phyloP scores from a whole-genome alignment of 2,113 vertebrate genomes.

The Polypterus senegalus region DNA sequence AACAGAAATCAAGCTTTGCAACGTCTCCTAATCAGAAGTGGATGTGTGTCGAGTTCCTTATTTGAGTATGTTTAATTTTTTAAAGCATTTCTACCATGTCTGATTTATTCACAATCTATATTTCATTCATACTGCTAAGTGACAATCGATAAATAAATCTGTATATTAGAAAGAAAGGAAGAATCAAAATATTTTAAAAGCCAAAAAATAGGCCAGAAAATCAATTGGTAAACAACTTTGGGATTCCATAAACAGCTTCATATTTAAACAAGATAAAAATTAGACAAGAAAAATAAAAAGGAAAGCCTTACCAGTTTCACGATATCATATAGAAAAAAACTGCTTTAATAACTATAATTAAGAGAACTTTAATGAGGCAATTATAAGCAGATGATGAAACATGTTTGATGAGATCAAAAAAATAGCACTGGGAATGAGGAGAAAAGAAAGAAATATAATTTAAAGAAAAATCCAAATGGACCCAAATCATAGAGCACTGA shows the following conservation, averaged over 20 bases:
- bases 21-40: too few relatives aligned
- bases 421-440: slow-evolving; percentile 26
- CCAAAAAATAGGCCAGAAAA: not conserved
- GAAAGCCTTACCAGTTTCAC: slow-evolving; percentile 19
- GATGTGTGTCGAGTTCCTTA: too few relatives aligned
- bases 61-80: too few relatives aligned
- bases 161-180: too few relatives aligned
- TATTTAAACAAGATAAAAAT: slow-evolving; percentile 11
- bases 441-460: slow-evolving; percentile 34
- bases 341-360: slow-evolving; percentile 48
- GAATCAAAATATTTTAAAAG: too few relatives aligned
- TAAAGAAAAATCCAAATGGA: slow-evolving; percentile 31
- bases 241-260: not conserved
- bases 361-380: slow-evolving; percentile 53
- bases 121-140: too few relatives aligned
- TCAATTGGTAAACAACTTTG: not conserved
- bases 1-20: too few relatives aligned
- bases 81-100: too few relatives aligned
- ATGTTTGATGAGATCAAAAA: slow-evolving; percentile 40
- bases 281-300: slow-evolving; percentile 20
- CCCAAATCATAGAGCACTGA: slow-evolving; percentile 10
- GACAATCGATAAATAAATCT: too few relatives aligned
- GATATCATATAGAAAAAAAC: slow-evolving; percentile 41
- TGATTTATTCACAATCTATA: too few relatives aligned
- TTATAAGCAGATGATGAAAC: slow-evolving; percentile 49